Evolutionary conservation across 2,113 vertebrate species (phyloP).

Genomic region (Recurvirostra avosetta): DNA sequence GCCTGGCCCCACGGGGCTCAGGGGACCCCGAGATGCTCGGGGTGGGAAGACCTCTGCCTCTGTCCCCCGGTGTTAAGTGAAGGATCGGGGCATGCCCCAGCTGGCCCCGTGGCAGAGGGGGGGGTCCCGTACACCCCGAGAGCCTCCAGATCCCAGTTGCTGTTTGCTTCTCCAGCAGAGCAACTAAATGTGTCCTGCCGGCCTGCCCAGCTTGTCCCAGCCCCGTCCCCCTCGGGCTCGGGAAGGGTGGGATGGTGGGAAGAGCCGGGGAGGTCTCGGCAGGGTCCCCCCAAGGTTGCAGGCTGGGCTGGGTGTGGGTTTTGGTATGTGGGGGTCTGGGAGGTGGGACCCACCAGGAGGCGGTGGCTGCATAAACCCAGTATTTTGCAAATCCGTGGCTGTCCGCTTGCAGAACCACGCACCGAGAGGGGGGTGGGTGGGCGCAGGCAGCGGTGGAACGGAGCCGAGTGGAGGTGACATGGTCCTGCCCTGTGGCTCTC

Average conservation of each 20-base stretch:
- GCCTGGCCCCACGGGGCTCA: neutral
- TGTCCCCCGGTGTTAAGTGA: fast-evolving
- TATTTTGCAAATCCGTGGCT: fast-evolving
- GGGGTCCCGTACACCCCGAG: fast-evolving
- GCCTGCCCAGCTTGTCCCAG: neutral
- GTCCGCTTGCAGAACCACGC: fast-evolving
- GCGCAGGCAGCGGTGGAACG: fast-evolving
- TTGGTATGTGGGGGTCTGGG: neutral
- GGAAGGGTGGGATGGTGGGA: neutral
- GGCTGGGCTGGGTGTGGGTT: neutral
- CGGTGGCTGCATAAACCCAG: fast-evolving
- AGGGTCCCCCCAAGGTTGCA: neutral
- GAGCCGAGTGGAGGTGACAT: fast-evolving
- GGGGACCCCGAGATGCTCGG: neutral
- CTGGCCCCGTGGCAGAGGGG: fast-evolving
- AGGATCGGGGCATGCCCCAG: neutral
- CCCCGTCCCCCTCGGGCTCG: fast-evolving
- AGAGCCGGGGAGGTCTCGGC: neutral
- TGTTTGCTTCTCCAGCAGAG: neutral
- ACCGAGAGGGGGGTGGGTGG: fast-evolving
- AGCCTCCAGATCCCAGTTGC: neutral
- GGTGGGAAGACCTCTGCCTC: neutral
- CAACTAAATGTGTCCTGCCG: neutral
- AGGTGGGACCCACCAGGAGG: neutral
- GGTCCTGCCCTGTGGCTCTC: neutral